Base-by-base conservation (phyloP, 2,797 vertebrate genomes). In the Cygnus olor region DNA sequence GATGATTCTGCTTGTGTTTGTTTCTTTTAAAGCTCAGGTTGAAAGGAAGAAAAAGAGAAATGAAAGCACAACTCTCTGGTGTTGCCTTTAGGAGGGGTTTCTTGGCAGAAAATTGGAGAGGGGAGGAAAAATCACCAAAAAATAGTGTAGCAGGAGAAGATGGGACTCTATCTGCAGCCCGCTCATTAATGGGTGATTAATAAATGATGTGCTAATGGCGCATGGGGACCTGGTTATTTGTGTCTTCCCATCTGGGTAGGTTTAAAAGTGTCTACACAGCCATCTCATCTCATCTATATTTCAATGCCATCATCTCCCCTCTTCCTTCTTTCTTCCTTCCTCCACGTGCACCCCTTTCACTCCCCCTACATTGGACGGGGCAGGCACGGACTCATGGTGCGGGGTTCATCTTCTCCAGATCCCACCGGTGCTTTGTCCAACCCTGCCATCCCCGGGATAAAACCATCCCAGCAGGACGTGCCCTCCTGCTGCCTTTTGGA, bases 151-250 rank as follows among this genome's bases (percentile, higher is more conserved):
- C 47, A 38, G 4, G 63, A 51, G 57, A 82, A 82, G 56, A 84
- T 42, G 17, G n/a, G 36, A 63, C 36, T 74, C 45, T 91, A 10
- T 76, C 58, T 84, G 51, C 49, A 90, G 18, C 44, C 56, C 57
- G 51, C 85, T 95, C 44, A 38, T 94, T 93, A 95, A 86, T 68
- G 68, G n/a, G 32, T 73, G 58, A 90, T 94, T 90, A 95, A 77
- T 95, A 90, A 95, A 77, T 94, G 87, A 85, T 93, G 72, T 70
- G 77, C 85, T 95, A 89, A 92, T 93, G 80, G 58, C 36, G 44
- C 70, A n/a, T 56, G 68, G 36, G 56, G 78, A 90, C 73, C 40
- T 82, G 21, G 85, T 84, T 85, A 91, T 83, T 74, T 88, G 60
- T 73, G 64, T 44, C 66, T 94, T 96, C 63, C 64, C 66, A 81